A percentile compares a stretch with the other conserved stretches of the same genome.
These are phyloP conservation scores for Hetaerina titia DNA, from an alignment of 2,888 invertebrate genomes.

Conservation along the genomic window DNA sequence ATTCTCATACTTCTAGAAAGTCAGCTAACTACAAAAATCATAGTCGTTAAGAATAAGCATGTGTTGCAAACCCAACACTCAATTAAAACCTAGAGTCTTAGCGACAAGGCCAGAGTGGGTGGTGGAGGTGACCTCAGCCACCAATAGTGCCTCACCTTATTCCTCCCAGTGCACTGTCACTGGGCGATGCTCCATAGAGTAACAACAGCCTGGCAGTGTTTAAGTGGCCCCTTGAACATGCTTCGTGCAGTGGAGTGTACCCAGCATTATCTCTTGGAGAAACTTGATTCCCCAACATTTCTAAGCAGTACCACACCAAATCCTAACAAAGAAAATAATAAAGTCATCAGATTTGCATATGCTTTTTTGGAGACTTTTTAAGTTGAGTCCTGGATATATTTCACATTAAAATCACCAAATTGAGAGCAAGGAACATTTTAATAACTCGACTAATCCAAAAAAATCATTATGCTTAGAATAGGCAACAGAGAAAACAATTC, in stretches of 20 bases:
- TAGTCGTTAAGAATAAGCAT: no score
- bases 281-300: conserved; percentile 89
- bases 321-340: conserved; percentile 80
- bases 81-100: background rate
- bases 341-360: background rate
- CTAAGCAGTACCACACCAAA: conserved; percentile 93
- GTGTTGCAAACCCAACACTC: background rate
- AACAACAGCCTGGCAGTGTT: conserved; percentile 91
- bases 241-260: conserved; percentile 95
- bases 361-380: no score
- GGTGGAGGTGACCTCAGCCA: background rate
- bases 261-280: conserved; percentile 95
- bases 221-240: conserved; percentile 92
- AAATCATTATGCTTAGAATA: no score
- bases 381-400: no score
- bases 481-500: no score
- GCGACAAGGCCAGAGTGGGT: background rate
- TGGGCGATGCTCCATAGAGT: conserved; percentile 94
- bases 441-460: no score
- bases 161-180: conserved; percentile 94
- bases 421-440: no score
- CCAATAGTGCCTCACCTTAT: conserved; percentile 81
- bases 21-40: background rate
- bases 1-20: background rate
- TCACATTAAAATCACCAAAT: no score